phyloP scores from a whole-genome alignment of 2,797 vertebrate genomes.

The Macrochelys suwanniensis region DNA sequence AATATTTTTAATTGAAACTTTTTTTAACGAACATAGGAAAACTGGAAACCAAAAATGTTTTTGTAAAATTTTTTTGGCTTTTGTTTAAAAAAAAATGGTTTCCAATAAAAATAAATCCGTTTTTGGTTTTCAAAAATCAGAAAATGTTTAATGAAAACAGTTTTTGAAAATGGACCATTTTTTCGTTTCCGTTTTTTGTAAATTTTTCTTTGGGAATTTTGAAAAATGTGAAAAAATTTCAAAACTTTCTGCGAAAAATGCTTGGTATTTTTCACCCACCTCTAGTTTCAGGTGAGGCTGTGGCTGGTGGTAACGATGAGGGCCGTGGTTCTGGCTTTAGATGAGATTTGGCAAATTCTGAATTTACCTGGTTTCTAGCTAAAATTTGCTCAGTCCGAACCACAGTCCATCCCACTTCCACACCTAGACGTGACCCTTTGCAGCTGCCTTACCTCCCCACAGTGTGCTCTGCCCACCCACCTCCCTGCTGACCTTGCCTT shows the following conservation, averaged over 20 bases:
- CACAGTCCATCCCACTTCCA: not conserved
- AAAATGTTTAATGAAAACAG: not conserved
- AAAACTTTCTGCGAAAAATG: accelerated
- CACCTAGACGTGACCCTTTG: not conserved
- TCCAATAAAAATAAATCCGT: not conserved
- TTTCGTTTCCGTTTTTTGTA: accelerated
- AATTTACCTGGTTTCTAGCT: not conserved
- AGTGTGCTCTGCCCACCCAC: not conserved
- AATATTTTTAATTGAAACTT: not conserved
- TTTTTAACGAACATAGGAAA: not conserved
- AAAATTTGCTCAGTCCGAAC: not conserved
- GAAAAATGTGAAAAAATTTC: not conserved
- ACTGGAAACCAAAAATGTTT: not conserved
- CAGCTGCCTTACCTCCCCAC: not conserved
- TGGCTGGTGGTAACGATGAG: no score
- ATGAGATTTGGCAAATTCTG: not conserved
- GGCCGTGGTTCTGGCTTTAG: no score
- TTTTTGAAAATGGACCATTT: not conserved
- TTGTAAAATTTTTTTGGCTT: no score
- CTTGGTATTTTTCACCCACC: accelerated
- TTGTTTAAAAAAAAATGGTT: not conserved
- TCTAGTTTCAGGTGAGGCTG: accelerated
- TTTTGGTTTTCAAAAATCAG: slow-evolving; percentile 1
- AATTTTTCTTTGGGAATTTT: accelerated
- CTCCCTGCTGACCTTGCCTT: not conserved